Evolutionary conservation across 2,888 invertebrate genomes (phyloP), one percentile per base, ranked within the genome.

Genomic region (Malthinus seriepunctatus): DNA sequence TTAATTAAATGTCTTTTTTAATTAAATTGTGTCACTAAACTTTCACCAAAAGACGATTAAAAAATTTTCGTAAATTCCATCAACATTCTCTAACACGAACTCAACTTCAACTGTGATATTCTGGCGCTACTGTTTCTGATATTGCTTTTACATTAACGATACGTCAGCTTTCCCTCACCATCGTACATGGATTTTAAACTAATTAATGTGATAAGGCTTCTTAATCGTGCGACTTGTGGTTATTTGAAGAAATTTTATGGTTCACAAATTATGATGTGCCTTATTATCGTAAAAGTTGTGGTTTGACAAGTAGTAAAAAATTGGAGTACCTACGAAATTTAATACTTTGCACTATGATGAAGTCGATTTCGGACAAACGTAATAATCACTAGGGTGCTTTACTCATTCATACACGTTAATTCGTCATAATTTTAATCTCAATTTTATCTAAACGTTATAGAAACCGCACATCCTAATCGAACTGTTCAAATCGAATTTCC

Each of bases 101-200:
- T 6, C 9, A 42, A 15, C 15, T 15, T 42, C 14, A 15, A 42
- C 39, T 42, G 15, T 15, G 12, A 15, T 35, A 1, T 14, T 5
- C 39, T 9, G 15, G 14, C 39, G 15, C 14, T 14, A 14, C 23
- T n/a, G 39, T 15, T 42, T 42, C 15, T 15, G 39, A 42, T 42
- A 42, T 42, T 42, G 39, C 23, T 42, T 39, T 42, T 42, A 23
- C 11, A 23, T 42, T 23, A 23, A 23, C n/a, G 15, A 23, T 7
- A 42, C 14, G 14, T 42, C 39, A 15, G 39, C 39, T 42, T 42
- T 42, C 39, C 39, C 39, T 42, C 39, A 42, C 39, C 39, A 15
- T 42, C 10, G 12, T 15, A 23, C 23, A 23, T 23, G 23, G 23
- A 23, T 23, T 23, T 23, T 23, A 23, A 23, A 23, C 23, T 23